Evolutionary conservation across 2,797 vertebrate genomes (phyloP).

Genomic region (Macroramphosus scolopax): DNA sequence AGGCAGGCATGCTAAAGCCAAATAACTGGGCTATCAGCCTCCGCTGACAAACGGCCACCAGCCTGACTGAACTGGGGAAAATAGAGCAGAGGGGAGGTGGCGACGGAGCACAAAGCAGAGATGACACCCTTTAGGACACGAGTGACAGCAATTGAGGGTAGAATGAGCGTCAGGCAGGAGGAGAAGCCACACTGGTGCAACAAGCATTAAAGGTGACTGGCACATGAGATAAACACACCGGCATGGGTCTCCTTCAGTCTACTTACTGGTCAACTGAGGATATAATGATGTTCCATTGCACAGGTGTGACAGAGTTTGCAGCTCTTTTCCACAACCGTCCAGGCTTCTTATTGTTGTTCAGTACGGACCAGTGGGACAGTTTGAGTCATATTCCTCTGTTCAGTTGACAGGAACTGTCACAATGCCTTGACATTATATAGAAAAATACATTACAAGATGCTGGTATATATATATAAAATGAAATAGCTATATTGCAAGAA

Average conservation of each 20-base stretch:
- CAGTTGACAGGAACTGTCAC: too few species aligned
- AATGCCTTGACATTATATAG: too few species aligned
- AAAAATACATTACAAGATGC: too few species aligned
- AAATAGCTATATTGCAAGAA: too few species aligned
- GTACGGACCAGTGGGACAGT: neutral
- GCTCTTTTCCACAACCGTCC: constrained; percentile 14
- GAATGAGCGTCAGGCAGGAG: constrained; percentile 67
- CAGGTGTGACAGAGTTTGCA: too few species aligned
- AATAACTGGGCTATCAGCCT: constrained; percentile 68
- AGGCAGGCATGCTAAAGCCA: constrained; percentile 64
- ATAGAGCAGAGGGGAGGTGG: constrained; percentile 63
- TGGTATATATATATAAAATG: too few species aligned
- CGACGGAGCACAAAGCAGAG: constrained; percentile 74
- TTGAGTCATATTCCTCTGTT: too few species aligned
- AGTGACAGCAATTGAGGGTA: constrained; percentile 72
- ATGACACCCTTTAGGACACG: constrained; percentile 73
- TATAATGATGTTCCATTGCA: constrained; percentile 42
- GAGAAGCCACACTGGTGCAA: constrained; percentile 55
- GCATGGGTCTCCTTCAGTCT: constrained; percentile 56
- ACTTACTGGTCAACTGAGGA: constrained; percentile 44
- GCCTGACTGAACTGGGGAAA: constrained; percentile 71
- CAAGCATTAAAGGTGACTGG: constrained; percentile 65
- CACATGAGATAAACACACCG: constrained; percentile 63
- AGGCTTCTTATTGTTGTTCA: too few species aligned
- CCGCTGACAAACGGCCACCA: constrained; percentile 72